Evolutionary conservation across 1,140 invertebrate genomes (phyloP), one percentile per base, ranked within the genome.

Genomic region (Elymnias hypermnestra): DNA sequence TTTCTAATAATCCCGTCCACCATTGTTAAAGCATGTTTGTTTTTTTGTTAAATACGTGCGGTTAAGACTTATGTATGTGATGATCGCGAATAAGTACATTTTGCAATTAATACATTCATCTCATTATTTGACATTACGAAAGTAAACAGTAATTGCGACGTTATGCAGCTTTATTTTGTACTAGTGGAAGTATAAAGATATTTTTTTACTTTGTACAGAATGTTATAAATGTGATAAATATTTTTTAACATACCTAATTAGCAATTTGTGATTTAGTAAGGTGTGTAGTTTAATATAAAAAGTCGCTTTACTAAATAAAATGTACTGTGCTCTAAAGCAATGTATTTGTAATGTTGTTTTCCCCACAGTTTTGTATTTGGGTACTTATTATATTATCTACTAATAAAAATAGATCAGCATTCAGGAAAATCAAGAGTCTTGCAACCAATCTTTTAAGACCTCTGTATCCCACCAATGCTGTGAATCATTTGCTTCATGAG

Each of bases 401-500:
- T 78, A 77, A 64, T 70, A 66, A 68, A 66, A 64, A 57, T 37
- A 38, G 38, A 63, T 56, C 57, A 62, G 56, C 60, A 57, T 67
- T 71, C 72, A 72, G 78, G 75, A 73, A 72, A 63, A 66, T 62
- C 60, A 50, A 71, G 68, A 75, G 71, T 75, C 81, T 75, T 73
- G 75, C 75, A n/a, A n/a, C 76, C 72, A 71, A 66, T 73, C 64
- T 79, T 74, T 63, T 79, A 72, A 77, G 63, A 76, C 65, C 70
- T 72, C 50, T 82, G 71, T 79, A 81, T 70, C 78, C 82, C 82
- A 85, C 82, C 82, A 83, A 79, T 83, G 82, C 78, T 83, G 78
- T 85, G 82, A 85, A 83, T 77, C 82, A 74, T 85, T 85, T 79
- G 78, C 81, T 85, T 85, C 78, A 75, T 83, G 82, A 77, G 51